Base-by-base conservation (phyloP, 2,888 invertebrate species). In the Conistra vaccinii region DNA sequence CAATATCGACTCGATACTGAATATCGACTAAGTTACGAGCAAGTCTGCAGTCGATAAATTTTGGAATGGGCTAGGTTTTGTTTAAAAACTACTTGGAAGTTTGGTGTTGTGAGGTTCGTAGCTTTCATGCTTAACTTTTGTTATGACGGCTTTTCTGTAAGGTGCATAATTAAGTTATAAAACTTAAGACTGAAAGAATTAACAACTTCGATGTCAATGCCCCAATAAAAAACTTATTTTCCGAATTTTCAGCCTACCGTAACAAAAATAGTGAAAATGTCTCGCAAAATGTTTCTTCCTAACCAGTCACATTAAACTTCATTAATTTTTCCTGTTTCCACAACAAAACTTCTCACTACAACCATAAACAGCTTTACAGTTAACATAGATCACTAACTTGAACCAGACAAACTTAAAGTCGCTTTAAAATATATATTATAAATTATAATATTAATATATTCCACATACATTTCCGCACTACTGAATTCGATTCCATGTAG, bases 1-100 rank as follows among this genome's bases (percentile, higher is more conserved):
- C 94, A 92, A 91, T 94, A 95, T 94, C 94, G 92, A 90, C 85
- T 89, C 89, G 94, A 95, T 95, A 95, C 93, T 89, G 91, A 93
- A 94, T 94, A 92, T 92, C 92, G 89, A 89, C 85, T 93, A 92
- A 94, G 88, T 92, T 93, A 93, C 92, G 91, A 88, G 88, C 80
- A 70, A 88, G 83, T 77, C 74, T 70, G 79, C 71, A 76, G 75
- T 77, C 90, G 89, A 92, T 91, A 92, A 89, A 90, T 90, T 81
- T 80, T 10, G 67, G 72, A 84, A 80, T 76, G 66, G 78, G 32
- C 68, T 78, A 63, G 67, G 63, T 73, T 83, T 71, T 71, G 58
- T 77, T 84, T 72, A 79, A 87, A 83, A 85, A 73, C 32, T 73
- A 63, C 60, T 76, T 14, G 6, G 26, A 51, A 80, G 55, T 80